These are phyloP conservation scores for Camponotus fellah DNA, from an alignment of 2,888 invertebrate species.

Conservation along the genomic window DNA sequence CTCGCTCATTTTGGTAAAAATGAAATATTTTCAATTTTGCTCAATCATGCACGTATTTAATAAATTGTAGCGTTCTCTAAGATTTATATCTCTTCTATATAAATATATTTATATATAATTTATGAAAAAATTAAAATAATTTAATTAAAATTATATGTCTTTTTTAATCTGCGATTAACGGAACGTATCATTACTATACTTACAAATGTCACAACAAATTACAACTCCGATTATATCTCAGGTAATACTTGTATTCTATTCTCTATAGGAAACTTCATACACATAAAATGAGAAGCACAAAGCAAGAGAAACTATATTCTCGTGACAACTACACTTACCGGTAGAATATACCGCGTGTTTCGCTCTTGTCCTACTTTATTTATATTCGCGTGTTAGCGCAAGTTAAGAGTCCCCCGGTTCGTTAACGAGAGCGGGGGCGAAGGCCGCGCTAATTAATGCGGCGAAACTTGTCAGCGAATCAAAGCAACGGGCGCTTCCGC, in stretches of 20 bases:
- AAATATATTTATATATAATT: background rate
- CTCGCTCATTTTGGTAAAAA: background rate
- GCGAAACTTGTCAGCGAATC: conserved; percentile 73
- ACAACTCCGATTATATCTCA: background rate
- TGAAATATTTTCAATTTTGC: background rate
- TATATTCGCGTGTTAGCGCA: conserved; percentile 64
- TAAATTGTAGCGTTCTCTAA: background rate
- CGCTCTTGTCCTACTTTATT: conserved; percentile 62
- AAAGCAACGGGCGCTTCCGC: conserved; percentile 60
- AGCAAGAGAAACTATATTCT: conserved; percentile 10
- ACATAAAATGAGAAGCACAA: background rate
- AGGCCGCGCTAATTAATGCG: conserved; percentile 77
- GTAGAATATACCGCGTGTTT: conserved; percentile 39
- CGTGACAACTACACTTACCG: conserved; percentile 11
- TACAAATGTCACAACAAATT: background rate
- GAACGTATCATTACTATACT: background rate
- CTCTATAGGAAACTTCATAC: background rate
- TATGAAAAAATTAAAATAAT: background rate
- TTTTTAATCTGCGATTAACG: background rate
- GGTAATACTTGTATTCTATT: background rate
- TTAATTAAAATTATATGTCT: background rate
- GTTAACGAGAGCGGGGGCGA: conserved; percentile 71
- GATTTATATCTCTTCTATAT: background rate
- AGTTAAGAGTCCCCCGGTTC: conserved; percentile 66
- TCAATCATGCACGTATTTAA: background rate